Percentiles rank a stretch among this genome's conserved stretches.
Conservation (phyloP, 2,797 vertebrate species). For the Streptopelia turtur region DNA sequence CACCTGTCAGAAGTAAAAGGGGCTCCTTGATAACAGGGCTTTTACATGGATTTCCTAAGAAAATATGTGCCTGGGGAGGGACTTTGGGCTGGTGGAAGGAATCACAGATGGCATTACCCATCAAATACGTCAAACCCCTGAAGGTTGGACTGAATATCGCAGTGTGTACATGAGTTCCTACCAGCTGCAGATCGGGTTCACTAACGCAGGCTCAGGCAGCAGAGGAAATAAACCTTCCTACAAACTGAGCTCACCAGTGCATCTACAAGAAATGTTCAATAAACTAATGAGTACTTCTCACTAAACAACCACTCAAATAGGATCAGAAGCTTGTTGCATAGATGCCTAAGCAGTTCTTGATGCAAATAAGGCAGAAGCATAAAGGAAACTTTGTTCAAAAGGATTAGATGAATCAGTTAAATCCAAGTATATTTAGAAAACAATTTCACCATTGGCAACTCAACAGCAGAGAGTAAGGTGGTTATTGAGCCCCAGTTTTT, state of each 20-base stretch:
- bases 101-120: not conserved
- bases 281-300: not conserved
- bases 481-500: not conserved
- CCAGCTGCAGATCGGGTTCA: not conserved
- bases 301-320: not conserved
- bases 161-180: not conserved
- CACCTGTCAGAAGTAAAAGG: not conserved
- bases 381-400: not conserved
- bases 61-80: fast-evolving
- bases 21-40: not conserved
- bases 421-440: not conserved
- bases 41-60: not conserved
- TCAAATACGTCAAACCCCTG: not conserved
- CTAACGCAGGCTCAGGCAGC: not conserved
- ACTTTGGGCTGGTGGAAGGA: not conserved
- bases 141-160: not conserved
- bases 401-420: not conserved
- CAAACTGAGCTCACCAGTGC: not conserved
- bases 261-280: not conserved
- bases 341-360: not conserved
- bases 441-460: not conserved
- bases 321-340: not conserved
- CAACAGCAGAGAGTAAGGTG: not conserved
- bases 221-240: not conserved
- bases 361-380: not conserved